phyloP scores from a whole-genome alignment of 2,888 invertebrate species.

The Lasioglossum zephyrum region DNA sequence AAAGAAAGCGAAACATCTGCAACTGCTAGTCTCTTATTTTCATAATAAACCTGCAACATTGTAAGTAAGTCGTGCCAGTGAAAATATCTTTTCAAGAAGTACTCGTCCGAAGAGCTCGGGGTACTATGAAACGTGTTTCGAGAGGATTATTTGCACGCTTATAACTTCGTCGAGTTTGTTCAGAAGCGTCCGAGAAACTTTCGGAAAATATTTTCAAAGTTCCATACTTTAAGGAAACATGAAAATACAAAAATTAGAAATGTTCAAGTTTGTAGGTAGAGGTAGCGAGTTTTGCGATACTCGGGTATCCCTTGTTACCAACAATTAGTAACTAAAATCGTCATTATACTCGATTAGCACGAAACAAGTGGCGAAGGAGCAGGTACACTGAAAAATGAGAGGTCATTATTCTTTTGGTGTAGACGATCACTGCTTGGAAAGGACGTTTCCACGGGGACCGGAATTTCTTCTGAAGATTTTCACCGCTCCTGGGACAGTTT shows the following conservation, averaged over 20 bases:
- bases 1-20: not conserved
- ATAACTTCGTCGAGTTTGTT: not conserved
- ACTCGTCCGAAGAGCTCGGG: not conserved
- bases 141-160: not conserved
- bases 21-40: not conserved
- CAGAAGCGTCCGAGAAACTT: not conserved
- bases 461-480: not conserved
- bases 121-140: not conserved
- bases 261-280: not conserved
- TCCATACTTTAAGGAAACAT: not conserved
- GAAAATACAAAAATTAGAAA: not conserved
- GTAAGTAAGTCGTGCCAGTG: not conserved
- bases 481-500: not conserved
- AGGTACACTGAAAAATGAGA: not conserved
- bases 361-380: not conserved
- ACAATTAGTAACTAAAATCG: not conserved
- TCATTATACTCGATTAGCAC: not conserved
- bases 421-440: not conserved
- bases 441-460: not conserved
- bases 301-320: not conserved
- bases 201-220: not conserved
- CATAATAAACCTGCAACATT: not conserved
- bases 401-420: not conserved
- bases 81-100: not conserved
- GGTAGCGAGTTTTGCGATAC: not conserved